Evolutionary conservation across 2,888 invertebrate genomes (phyloP), one percentile per base, ranked within the genome.

Genomic region (Caenorhabditis zanzibari): DNA sequence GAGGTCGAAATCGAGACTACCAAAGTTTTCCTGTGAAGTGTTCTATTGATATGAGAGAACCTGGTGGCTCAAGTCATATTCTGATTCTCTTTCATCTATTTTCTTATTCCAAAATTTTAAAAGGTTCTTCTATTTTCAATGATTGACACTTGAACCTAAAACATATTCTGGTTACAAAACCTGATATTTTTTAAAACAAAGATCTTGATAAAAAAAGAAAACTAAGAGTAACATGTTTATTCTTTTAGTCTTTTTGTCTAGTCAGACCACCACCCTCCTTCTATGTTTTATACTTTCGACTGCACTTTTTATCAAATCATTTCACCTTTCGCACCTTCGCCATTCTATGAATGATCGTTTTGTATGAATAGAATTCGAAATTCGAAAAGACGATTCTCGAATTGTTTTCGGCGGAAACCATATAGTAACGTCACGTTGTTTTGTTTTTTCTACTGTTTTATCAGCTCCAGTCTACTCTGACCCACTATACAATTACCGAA

Each of bases 291-390:
- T 4, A 52, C 38, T 32, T 28, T 44, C 1, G 35, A 22, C n/a
- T 73, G 73, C 22, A 58, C 73, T 49, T 52, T 61, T 74, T 74
- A 58, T 71, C 56, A 69, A 9, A 10, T 14, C 69, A 41, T 19
- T 19, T n/a, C n/a, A 19, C 7, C 2, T 49, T 49, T 49, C 49
- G 19, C 24, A n/a, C 28, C 19, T 38, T 22, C 41, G 7, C 26
- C n/a, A 14, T 22, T 32, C 44, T 10, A 61, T n/a, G 41, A 7
- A 4, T 44, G 10, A n/a, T 47, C 24, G 10, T 24, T 16, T 16
- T 24, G 16, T 47, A n/a, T 16, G 47, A 16, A 47, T 10, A 19
- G 22, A 49, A 49, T 49, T 19, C 7, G 10, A 49, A 19, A 24
- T 32, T 16, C 26, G 14, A 26, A 54, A 12, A 26, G 16, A 16